These are phyloP conservation scores for Gnathonemus longibarbis DNA, from an alignment of 2,113 vertebrate species.

Conservation along the genomic window DNA sequence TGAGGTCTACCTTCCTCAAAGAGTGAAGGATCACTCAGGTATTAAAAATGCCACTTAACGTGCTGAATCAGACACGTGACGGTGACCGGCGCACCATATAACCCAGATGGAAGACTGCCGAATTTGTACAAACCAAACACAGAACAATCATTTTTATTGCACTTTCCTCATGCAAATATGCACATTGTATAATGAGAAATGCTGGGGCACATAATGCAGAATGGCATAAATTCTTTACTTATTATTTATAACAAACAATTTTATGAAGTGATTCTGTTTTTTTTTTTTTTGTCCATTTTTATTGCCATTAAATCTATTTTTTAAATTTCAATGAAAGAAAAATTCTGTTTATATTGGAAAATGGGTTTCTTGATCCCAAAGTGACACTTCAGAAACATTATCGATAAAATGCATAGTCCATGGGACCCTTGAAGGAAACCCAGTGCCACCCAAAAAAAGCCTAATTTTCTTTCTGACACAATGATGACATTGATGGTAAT, in stretches of 20 bases:
- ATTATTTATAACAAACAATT: background rate
- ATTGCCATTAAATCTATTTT: background rate
- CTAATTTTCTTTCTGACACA: background rate
- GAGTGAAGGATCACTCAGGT: background rate
- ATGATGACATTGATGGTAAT: background rate
- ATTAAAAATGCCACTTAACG: background rate
- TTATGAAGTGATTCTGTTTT: background rate
- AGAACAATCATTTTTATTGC: background rate
- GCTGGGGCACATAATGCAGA: background rate
- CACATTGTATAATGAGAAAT: background rate
- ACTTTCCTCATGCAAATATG: background rate
- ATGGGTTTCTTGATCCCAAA: background rate
- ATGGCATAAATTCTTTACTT: background rate
- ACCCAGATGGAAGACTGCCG: background rate
- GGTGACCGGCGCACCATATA: background rate
- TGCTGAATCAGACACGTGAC: background rate
- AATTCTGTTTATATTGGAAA: background rate
- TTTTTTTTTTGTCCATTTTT: background rate
- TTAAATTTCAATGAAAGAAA: background rate
- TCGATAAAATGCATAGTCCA: background rate
- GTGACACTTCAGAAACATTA: background rate
- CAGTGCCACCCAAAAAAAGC: background rate
- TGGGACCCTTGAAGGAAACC: background rate
- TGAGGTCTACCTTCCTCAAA: background rate
- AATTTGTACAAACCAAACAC: background rate